Evolutionary conservation across 2,888 invertebrate genomes (phyloP), one percentile per base, ranked within the genome.

Genomic region (Dynastes maya): DNA sequence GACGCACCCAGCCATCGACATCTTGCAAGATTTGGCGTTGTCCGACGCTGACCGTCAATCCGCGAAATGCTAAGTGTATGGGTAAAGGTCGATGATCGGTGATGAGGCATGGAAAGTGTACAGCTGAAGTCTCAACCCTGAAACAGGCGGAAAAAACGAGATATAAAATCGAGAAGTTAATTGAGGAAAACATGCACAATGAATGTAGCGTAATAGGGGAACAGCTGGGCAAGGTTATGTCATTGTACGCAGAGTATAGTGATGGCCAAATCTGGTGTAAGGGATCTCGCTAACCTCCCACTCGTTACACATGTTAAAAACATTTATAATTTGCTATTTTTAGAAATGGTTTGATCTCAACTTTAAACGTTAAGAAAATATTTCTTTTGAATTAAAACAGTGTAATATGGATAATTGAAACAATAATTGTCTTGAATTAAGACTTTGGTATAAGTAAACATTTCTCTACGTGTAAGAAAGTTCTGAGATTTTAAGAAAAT

Each of bases 1-100:
- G 94, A 83, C 93, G 91, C 82, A 94, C 95, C 83, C 93, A 89
- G 55, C 95, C 95, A 86, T 92, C 93, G 84, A 95, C 93, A 89
- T 94, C 93, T 82, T 91, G 90, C 77, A 95, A 91, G 83, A 95
- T 92, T 71, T 90, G 90, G 77, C 93, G 90, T 68, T 85, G 83
- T 61, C 86, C 90, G 80, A 90, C 89, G 82, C 89, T 87, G 64
- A 92, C 92, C 82, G 91, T 91, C 82, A 93, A 87, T 80, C 91
- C 92, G 83, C 92, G 90, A 89, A 93, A 93, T 84, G 93, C 92
- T 86, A 93, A 88, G 88, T 93, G 93, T 83, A 93, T 90, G 80
- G 93, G 92, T 80, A 92, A 89, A 79, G 91, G 91, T 80, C 89
- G 90, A 83, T 89, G 88, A 82, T 87, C 89, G 81, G 89, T 89